A percentile compares a stretch with the other conserved stretches of the same genome.
phyloP scores from a whole-genome alignment of 2,888 invertebrate genomes.

The Drosophila leonis region DNA sequence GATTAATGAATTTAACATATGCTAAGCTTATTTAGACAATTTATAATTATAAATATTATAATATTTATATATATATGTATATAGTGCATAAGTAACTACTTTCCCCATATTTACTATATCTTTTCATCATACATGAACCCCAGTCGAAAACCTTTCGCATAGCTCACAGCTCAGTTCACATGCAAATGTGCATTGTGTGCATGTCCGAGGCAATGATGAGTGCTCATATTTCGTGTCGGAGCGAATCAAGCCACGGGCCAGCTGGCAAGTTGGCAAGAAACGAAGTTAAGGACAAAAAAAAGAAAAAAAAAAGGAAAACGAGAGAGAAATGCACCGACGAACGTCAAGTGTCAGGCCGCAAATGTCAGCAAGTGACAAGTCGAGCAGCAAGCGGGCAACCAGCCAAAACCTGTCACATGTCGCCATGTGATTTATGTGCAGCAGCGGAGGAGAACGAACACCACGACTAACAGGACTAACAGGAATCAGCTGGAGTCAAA shows the following conservation, averaged over 20 bases:
- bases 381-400: constrained; percentile 59
- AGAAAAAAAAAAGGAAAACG: constrained; percentile 3
- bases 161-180: constrained; percentile 4
- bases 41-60: background rate
- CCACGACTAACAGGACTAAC: constrained; percentile 17
- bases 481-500: constrained; percentile 23
- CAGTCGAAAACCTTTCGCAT: constrained; percentile 18
- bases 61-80: background rate
- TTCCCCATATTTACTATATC: background rate
- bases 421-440: constrained; percentile 68
- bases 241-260: constrained; percentile 27
- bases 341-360: constrained; percentile 74
- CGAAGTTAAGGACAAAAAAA: constrained; percentile 13
- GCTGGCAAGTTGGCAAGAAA: constrained; percentile 32
- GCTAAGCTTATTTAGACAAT: background rate
- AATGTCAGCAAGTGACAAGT: constrained; percentile 73
- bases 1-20: background rate
- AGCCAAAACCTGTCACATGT: constrained; percentile 70
- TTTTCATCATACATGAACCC: constrained; percentile 14
- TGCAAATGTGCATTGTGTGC: constrained; percentile 32
- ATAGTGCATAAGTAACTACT: no score
- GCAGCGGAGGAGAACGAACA: constrained; percentile 1
- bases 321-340: constrained; percentile 50
- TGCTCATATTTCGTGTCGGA: constrained; percentile 50
- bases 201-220: constrained; percentile 46